These are phyloP conservation scores for Ptychoptera albimana DNA, from an alignment of 2,888 invertebrate genomes.

Conservation along the genomic window DNA sequence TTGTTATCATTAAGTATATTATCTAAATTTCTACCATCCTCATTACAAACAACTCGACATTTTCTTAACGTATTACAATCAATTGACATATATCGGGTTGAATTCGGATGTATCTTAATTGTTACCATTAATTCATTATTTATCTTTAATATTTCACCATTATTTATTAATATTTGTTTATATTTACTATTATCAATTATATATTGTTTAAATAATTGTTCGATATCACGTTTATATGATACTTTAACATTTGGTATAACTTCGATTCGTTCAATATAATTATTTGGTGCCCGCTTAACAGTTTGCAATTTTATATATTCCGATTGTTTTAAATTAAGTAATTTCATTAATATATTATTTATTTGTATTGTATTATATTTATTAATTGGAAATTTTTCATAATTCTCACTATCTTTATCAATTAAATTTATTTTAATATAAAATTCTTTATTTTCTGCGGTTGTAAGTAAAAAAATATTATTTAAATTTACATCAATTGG, in stretches of 20 bases:
- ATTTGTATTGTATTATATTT: constrained; percentile 27
- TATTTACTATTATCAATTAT: constrained; percentile 23
- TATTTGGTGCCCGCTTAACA: constrained; percentile 21
- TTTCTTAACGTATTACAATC: constrained; percentile 28
- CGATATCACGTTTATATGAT: constrained; percentile 22
- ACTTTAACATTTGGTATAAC: constrained; percentile 25
- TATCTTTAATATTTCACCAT: constrained; percentile 26
- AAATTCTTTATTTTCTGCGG: constrained; percentile 14
- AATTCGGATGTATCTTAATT: constrained; percentile 26
- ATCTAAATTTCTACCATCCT: constrained; percentile 33
- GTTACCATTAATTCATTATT: constrained; percentile 24
- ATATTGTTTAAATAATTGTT: constrained; percentile 27
- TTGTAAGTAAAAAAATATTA: constrained; percentile 21
- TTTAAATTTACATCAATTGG: constrained; percentile 26
- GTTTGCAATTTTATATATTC: constrained; percentile 24
- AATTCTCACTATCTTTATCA: too few species aligned
- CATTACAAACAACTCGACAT: constrained; percentile 27
- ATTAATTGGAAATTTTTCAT: constrained; percentile 18
- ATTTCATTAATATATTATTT: constrained; percentile 26
- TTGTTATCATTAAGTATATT: constrained; percentile 31
- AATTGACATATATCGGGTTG: constrained; percentile 28
- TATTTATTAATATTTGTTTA: constrained; percentile 24
- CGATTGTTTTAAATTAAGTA: constrained; percentile 23
- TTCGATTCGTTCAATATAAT: constrained; percentile 30
- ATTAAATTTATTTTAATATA: constrained; percentile 9